phyloP scores from a whole-genome alignment of 2,888 invertebrate genomes.

The Linnaemya tessellans region DNA sequence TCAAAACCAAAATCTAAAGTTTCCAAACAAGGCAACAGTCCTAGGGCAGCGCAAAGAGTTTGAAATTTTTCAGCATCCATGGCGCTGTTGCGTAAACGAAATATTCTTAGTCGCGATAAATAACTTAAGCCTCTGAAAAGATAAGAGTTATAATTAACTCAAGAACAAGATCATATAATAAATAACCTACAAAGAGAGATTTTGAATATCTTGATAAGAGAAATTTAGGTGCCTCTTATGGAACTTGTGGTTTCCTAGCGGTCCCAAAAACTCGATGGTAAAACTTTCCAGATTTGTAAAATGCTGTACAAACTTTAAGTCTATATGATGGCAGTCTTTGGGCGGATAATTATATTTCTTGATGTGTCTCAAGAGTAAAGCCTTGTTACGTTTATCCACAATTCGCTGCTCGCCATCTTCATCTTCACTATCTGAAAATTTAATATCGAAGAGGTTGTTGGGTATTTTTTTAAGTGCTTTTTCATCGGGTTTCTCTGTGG shows the following conservation, averaged over 20 bases:
- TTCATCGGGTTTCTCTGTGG: neutral
- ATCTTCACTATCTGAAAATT: slow-evolving; percentile 74
- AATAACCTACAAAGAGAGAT: slow-evolving; percentile 75
- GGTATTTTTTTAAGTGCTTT: slow-evolving; percentile 45
- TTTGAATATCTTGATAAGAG: slow-evolving; percentile 77
- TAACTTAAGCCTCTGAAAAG: slow-evolving; percentile 74
- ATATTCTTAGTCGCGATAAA: slow-evolving; percentile 74
- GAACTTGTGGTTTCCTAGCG: slow-evolving; percentile 75
- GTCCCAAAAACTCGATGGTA: slow-evolving; percentile 78
- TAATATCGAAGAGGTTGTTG: slow-evolving; percentile 73
- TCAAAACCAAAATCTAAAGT: slow-evolving; percentile 78
- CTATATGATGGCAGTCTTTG: slow-evolving; percentile 79
- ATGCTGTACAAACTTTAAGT: slow-evolving; percentile 77
- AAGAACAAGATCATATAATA: neutral
- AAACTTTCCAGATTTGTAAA: slow-evolving; percentile 76
- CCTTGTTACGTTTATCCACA: slow-evolving; percentile 75
- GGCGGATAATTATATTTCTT: slow-evolving; percentile 76
- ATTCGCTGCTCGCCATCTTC: slow-evolving; percentile 72
- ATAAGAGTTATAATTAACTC: neutral
- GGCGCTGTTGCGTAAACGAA: slow-evolving; percentile 79
- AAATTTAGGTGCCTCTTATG: slow-evolving; percentile 78
- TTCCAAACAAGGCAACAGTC: slow-evolving; percentile 73
- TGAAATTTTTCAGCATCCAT: slow-evolving; percentile 78
- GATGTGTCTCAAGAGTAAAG: slow-evolving; percentile 62
- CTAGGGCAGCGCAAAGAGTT: slow-evolving; percentile 74